Conservation (phyloP, 1,140 invertebrate genomes). For the Dendrolimus punctatus region DNA sequence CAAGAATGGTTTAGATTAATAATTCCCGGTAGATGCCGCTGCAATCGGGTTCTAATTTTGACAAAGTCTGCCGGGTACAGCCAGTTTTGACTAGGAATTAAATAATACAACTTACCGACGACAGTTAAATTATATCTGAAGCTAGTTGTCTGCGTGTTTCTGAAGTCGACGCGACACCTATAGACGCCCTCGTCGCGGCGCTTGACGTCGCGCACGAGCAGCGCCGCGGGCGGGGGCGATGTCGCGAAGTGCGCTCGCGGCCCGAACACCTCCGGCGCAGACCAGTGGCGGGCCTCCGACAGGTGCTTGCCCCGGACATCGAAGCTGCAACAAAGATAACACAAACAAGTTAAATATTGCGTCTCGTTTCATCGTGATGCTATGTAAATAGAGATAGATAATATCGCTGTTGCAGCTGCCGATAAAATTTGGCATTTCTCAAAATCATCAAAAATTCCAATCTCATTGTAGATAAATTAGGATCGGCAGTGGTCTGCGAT, state of each 20-base stretch:
- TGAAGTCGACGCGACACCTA: slow-evolving; percentile 90
- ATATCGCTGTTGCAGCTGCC: no score
- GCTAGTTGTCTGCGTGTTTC: slow-evolving; percentile 88
- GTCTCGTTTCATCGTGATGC: no score
- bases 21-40: no score
- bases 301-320: slow-evolving; percentile 84
- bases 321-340: slow-evolving; percentile 75
- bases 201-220: slow-evolving; percentile 83
- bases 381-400: no score
- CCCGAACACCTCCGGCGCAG: slow-evolving; percentile 84
- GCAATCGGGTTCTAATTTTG: no score
- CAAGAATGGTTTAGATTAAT: no score
- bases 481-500: no score
- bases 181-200: slow-evolving; percentile 90
- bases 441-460: no score
- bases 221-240: slow-evolving; percentile 79
- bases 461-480: no score
- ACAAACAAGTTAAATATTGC: no score
- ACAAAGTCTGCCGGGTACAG: no score
- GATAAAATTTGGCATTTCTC: no score
- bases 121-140: slow-evolving; percentile 91
- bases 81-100: neutral
- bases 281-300: slow-evolving; percentile 81
- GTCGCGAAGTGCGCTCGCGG: slow-evolving; percentile 85
- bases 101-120: slow-evolving; percentile 79